Conservation (phyloP, 1,140 invertebrate species). For the Odontomachus brunneus region DNA sequence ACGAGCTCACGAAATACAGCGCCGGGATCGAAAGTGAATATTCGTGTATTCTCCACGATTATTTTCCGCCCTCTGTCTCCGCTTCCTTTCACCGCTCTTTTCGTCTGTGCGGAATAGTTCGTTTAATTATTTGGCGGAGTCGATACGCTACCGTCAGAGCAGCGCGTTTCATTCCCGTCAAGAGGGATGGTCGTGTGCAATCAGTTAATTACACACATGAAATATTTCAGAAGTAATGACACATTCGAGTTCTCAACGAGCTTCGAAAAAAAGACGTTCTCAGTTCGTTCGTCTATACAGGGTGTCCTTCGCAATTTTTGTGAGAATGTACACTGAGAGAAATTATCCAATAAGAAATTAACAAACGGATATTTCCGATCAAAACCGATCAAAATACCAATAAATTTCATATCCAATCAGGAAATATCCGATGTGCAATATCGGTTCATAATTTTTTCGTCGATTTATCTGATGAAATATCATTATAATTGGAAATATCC, state of each 20-base stretch:
- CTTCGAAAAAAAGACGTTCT: no score
- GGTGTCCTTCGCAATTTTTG: no score
- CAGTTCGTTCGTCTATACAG: no score
- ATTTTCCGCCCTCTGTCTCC: not conserved
- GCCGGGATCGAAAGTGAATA: conserved; percentile 41
- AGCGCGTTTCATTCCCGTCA: not conserved
- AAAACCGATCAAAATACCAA: no score
- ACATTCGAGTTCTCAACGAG: conserved; percentile 5
- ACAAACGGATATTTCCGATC: no score
- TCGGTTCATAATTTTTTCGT: no score
- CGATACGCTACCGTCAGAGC: not conserved
- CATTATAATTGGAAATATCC: no score
- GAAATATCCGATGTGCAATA: no score
- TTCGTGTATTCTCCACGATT: conserved; percentile 43
- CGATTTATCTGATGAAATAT: no score
- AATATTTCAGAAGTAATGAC: not conserved
- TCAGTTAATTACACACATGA: not conserved
- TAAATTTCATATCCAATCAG: no score
- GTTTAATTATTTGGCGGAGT: conserved; percentile 18
- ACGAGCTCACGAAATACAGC: conserved; percentile 29
- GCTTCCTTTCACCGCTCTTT: conserved; percentile 12
- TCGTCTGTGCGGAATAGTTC: not conserved
- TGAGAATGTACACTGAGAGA: no score
- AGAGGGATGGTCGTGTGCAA: not conserved
- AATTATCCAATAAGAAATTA: no score